Conservation (phyloP, 2,797 vertebrate species). For the Sardinella longiceps region DNA sequence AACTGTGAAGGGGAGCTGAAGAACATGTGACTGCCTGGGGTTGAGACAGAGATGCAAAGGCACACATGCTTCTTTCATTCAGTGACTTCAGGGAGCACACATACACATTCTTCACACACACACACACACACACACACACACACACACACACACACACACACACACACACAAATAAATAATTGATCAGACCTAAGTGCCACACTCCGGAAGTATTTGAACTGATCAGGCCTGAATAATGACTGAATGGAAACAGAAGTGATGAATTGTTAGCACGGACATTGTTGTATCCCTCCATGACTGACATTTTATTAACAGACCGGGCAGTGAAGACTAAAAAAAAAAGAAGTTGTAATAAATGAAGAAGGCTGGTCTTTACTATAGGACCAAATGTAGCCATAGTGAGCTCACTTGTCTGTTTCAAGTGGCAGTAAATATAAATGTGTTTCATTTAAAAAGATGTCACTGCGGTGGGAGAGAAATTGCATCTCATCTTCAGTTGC, state of each 20-base stretch:
- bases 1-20: neutral
- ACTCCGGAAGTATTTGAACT: neutral
- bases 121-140: constrained; percentile 26
- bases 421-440: no score
- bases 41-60: neutral
- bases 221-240: neutral
- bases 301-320: neutral
- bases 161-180: constrained; percentile 15
- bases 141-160: constrained; percentile 38
- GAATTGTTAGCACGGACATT: neutral
- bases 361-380: no score
- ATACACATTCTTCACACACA: constrained; percentile 29
- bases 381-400: no score
- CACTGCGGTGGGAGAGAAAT: no score
- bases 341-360: no score
- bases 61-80: neutral
- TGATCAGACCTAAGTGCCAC: neutral
- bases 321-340: neutral
- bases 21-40: neutral
- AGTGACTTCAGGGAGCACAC: constrained; percentile 28
- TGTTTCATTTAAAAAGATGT: no score
- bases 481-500: no score
- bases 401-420: no score
- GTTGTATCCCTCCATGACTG: neutral
- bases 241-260: neutral